phyloP scores from a whole-genome alignment of 2,888 invertebrate genomes.

The Ichneumoninae sp. region DNA sequence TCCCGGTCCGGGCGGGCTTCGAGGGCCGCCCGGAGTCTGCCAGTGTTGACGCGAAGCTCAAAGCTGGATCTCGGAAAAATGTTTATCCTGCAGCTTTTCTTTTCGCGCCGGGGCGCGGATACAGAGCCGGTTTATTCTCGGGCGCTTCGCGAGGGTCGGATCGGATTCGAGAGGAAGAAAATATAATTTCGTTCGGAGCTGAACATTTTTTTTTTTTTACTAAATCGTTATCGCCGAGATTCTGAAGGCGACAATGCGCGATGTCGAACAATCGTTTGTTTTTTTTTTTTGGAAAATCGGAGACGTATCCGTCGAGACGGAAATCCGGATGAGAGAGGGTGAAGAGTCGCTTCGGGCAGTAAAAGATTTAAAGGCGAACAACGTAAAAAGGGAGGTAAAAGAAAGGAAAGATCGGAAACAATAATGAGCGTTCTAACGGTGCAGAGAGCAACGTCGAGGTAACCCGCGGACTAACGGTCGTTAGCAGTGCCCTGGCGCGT shows the following conservation, averaged over 20 bases:
- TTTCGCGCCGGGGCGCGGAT: too few species aligned
- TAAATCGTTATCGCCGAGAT: too few species aligned
- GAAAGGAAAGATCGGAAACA: slow-evolving; percentile 31
- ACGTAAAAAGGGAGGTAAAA: not conserved
- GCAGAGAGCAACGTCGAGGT: slow-evolving; percentile 2
- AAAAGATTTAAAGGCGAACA: not conserved
- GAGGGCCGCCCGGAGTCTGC: not conserved
- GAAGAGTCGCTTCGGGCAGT: not conserved
- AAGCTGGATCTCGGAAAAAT: slow-evolving; percentile 28
- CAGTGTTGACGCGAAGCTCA: not conserved
- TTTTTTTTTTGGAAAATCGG: too few species aligned
- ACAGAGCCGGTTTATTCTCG: too few species aligned
- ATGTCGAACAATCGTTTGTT: too few species aligned
- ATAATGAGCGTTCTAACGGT: slow-evolving; percentile 53
- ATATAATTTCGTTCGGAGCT: too few species aligned
- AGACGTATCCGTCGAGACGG: too few species aligned
- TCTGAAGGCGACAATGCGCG: too few species aligned
- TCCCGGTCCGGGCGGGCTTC: slow-evolving; percentile 54
- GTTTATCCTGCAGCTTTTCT: slow-evolving; percentile 19
- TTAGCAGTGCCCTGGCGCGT: slow-evolving; percentile 62
- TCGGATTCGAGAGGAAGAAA: too few species aligned
- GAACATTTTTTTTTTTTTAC: too few species aligned
- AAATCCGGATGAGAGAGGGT: not conserved
- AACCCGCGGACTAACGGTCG: slow-evolving; percentile 57
- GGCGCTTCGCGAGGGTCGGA: too few species aligned